Evolutionary conservation across 2,113 vertebrate species (phyloP), one percentile per base, ranked within the genome.

Genomic region (Hystrix cristata): DNA sequence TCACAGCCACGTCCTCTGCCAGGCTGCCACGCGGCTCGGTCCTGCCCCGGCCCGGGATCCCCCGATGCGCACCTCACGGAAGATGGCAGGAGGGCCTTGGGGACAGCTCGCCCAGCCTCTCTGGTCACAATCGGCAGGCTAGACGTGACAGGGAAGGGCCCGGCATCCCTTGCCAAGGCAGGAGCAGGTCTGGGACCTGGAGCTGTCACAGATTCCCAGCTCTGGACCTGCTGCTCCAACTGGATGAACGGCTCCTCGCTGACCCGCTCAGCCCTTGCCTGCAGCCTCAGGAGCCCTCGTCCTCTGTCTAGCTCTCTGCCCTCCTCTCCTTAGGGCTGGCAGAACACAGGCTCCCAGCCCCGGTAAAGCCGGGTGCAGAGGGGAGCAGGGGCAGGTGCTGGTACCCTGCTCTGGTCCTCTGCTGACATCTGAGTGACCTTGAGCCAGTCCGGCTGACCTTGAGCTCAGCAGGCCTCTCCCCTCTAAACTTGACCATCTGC

Each of bases 1-100:
- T 96, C 92, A 19, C 93, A 46, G 91, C 95, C 65, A 0, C 87
- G 93, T 74, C 91, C 91, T 92, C 88, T 1, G 4, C 67, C 81
- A 29, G 81, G 16, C 90, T 78, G 18, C 90, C 25, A 60, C 55
- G 13, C 0, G 4, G 46, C 1, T 1, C 34, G 6, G 13, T 79
- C 76, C 48, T 79, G 76, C 51, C 29, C 76, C 79, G 31, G 3
- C 84, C 11, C 1, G 0, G 38, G 43, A n/a, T 88, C 43, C 53
- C 94, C 48, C 27, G 16, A 64, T 14, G 82, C 79, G 82, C n/a
- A 46, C 29, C 38, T 83, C 94, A 38, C 9, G 38, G 79, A 90
- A 69, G 13, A 12, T 7, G 21, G 53, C 64, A 87, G 94, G 78
- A 90, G 83, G 80, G 27, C 64, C 15, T 12, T 5, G 11, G 51